phyloP scores from a whole-genome alignment of 2,797 vertebrate genomes.

The Syncerus caffer region DNA sequence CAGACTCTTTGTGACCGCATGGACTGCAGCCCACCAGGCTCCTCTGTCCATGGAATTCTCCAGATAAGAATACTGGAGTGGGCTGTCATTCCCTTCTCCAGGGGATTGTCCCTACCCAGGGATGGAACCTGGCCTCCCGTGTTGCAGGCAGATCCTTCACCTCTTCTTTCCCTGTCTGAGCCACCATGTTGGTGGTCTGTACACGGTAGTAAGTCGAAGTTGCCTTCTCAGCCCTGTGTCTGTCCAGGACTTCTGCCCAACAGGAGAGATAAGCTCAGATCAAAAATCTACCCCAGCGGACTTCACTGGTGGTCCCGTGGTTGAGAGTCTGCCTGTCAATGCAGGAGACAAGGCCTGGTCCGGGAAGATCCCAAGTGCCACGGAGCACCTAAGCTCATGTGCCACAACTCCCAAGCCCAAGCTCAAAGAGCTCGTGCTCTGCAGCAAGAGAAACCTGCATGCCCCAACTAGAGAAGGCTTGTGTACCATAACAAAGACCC shows the following conservation, averaged over 20 bases:
- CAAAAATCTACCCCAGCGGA: background rate
- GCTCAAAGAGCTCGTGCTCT: background rate
- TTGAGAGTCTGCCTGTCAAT: background rate
- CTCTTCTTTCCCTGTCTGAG: background rate
- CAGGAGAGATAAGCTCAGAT: background rate
- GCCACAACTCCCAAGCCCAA: background rate
- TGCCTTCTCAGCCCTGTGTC: background rate
- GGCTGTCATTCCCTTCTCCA: background rate
- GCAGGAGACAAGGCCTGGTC: background rate
- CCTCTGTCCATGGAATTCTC: background rate
- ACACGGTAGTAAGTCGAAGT: background rate
- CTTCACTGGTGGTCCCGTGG: background rate
- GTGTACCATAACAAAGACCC: background rate
- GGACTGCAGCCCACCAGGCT: background rate
- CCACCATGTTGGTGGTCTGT: background rate
- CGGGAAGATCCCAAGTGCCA: background rate
- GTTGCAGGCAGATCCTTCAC: background rate
- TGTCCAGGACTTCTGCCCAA: background rate
- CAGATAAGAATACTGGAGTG: background rate
- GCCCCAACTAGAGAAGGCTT: background rate
- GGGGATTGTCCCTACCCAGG: background rate
- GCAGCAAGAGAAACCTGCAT: background rate
- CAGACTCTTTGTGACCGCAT: background rate
- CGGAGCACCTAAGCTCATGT: background rate
- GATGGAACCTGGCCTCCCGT: background rate